Conservation (phyloP, 2,888 invertebrate genomes). For the Creontiades dilutus region DNA sequence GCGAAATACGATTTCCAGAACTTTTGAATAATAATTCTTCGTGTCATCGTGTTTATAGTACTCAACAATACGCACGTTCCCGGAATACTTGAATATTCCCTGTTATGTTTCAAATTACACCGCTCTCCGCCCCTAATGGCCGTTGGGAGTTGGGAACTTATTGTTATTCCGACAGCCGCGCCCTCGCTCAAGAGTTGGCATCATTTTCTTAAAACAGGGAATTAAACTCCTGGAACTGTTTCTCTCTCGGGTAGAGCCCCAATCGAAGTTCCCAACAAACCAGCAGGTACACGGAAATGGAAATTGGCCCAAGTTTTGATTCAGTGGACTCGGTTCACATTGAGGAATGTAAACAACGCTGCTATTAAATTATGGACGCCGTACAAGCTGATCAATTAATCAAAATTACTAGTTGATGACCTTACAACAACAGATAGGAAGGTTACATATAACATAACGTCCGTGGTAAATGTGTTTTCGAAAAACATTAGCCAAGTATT, state of each 20-base stretch:
- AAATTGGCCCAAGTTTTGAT: neutral
- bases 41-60: too few species aligned
- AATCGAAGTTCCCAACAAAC: neutral
- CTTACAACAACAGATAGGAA: too few species aligned
- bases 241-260: neutral
- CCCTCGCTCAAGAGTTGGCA: neutral
- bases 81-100: neutral
- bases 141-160: neutral
- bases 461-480: too few species aligned
- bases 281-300: neutral
- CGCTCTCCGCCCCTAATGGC: neutral
- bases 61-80: too few species aligned
- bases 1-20: too few species aligned
- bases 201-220: neutral
- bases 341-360: too few species aligned
- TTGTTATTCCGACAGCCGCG: neutral
- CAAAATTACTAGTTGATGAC: too few species aligned
- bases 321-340: neutral
- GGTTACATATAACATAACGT: too few species aligned
- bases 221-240: neutral
- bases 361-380: too few species aligned
- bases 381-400: too few species aligned
- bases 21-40: too few species aligned
- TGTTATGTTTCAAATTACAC: conserved; percentile 4
- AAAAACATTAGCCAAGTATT: too few species aligned